Evolutionary conservation across 2,888 invertebrate genomes (phyloP), one percentile per base, ranked within the genome.

Genomic region (Unio delphinus): DNA sequence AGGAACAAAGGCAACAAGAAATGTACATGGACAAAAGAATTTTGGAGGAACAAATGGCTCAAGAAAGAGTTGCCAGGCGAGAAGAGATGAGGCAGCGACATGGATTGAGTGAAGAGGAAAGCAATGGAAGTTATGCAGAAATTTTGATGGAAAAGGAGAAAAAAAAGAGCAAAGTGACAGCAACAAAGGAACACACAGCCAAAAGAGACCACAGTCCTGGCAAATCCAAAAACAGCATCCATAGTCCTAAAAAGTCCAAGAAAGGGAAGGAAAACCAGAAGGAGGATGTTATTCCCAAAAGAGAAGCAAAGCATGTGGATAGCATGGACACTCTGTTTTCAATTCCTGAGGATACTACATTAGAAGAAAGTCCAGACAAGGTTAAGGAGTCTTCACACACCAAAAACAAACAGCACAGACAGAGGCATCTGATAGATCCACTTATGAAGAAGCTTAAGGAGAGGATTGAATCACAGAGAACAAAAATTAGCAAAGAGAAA

Each of bases 331-430:
- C 80, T 7, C 68, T 88, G 65, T 85, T 83, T 68, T 87, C 88
- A n/a, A 87, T 88, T 23, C 86, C 88, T 5, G 88, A 88, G 69
- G 86, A 87, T 74, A 76, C 80, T 18, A 83, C 78, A 69, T 79
- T 79, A 64, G 82, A 83, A 45, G 71, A 72, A 26, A 78, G 80
- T 57, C 80, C 80, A 8, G 75, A 59, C 11, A 80, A 80, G 62
- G 59, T 54, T 3, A 70, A 73, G 34, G 58, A 64, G 23, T 54
- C 67, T 30, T 71, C 81, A 5, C 67, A 71, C 34, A 70, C 69
- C 61, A 74, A 75, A 45, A 66, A 73, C 20, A 68, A 78, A 30
- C 72, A 75, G 57, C 67, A 65, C 58, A 62, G 80, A 26, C 80
- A 78, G 30, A 68, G 78, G 63, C 69, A 83, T 69, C 73, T 84